phyloP scores from a whole-genome alignment of 2,113 vertebrate species.

The Dendrocopos noguchii region DNA sequence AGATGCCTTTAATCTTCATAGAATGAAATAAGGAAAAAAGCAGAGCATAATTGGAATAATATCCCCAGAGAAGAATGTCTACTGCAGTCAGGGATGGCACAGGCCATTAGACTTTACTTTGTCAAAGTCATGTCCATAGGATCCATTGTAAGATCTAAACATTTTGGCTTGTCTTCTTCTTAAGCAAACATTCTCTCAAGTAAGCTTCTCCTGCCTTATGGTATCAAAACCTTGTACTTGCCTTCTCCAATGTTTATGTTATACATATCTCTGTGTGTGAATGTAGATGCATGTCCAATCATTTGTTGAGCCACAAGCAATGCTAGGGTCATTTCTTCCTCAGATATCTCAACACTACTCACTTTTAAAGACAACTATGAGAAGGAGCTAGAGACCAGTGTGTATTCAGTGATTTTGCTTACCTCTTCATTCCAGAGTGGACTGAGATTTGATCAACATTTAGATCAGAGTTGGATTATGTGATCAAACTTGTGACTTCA shows the following conservation, averaged over 20 bases:
- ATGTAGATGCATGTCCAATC: rapidly evolving
- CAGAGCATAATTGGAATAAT: background rate
- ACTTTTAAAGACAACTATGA: background rate
- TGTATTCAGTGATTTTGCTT: background rate
- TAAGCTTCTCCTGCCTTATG: background rate
- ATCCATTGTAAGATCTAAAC: background rate
- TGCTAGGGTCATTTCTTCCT: background rate
- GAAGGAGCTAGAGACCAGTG: background rate
- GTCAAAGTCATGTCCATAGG: background rate
- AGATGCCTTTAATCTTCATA: background rate
- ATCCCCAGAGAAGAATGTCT: background rate
- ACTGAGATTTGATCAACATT: background rate
- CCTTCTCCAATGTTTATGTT: background rate
- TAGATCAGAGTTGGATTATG: background rate
- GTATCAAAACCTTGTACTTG: background rate
- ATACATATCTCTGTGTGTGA: rapidly evolving
- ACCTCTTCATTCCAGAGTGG: background rate
- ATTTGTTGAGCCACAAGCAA: background rate
- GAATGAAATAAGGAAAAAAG: background rate
- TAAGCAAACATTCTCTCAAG: background rate
- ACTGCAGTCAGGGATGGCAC: background rate
- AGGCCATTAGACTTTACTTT: background rate
- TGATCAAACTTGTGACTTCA: background rate
- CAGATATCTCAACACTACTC: background rate
- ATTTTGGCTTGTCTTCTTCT: background rate